Base-by-base conservation (phyloP, 30 jellyfish, hydroid and myxozoan species). In the Turritopsis rubra region DNA sequence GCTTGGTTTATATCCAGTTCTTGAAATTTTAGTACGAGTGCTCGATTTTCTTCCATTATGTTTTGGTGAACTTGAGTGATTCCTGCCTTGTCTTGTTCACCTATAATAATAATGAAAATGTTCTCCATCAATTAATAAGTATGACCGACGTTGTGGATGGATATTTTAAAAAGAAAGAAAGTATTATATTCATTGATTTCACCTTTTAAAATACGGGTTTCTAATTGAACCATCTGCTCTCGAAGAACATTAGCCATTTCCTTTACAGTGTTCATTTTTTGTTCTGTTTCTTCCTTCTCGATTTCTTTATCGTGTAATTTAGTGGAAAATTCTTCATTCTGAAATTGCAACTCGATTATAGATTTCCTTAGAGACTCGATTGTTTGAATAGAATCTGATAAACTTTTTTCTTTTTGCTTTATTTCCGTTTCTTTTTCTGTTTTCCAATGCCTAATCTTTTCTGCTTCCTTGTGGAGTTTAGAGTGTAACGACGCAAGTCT, bases 371-470 rank as follows among this genome's bases (percentile, higher is more conserved):
- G 79, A 21, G 95, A 83, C 5, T 93, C 99, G 0, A 93, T 88
- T 53, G 99, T 93, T 60, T 86, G 87, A 13, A 80, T 41, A 8
- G 99, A 90, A 18, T 93, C 99, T 17, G 85, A 66, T 30, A 93
- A 54, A 72, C 86, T 87, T 31, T 90, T 81, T 22, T 93, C 99
- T 73, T 93, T 93, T 16, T 88, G 93, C 26, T 81, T 82, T 26
- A 93, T 52, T 75, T 93, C 96, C 41, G 89, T 85, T 52, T 93
- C 99, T 52, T 96, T 93, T 54, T 82, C 83, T 25, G 80, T 85
- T 83, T 85, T 93, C 99, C 99, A 93, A 28, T 93, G 88, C 72
- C 95, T 84, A 16, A 93, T 81, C 89, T 93, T 93, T 85, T 93
- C 99, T 17, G 99, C 96, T 71, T 93, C 97, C 65, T 93, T 96